These are phyloP conservation scores for Venusia cambrica DNA, from an alignment of 2,888 invertebrate species.

Conservation along the genomic window DNA sequence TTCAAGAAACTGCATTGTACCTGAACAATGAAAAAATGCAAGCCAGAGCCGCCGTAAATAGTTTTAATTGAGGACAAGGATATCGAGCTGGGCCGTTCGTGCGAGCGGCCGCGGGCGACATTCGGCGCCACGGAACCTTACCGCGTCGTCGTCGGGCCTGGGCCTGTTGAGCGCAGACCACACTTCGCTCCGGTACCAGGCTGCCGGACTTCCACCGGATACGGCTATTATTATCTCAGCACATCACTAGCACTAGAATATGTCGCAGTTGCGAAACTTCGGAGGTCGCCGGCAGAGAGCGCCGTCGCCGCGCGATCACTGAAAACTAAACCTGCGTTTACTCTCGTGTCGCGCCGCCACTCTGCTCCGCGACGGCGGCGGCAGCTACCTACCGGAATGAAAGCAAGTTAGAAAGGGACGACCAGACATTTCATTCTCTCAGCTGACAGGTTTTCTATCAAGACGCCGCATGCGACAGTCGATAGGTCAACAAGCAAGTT, in stretches of 20 bases:
- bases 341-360: conserved; percentile 45
- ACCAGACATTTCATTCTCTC: conserved; percentile 67
- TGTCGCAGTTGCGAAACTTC: conserved; percentile 53
- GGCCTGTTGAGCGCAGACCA: conserved; percentile 41
- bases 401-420: conserved; percentile 73
- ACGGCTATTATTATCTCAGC: conserved; percentile 47
- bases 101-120: conserved; percentile 37
- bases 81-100: conserved; percentile 51
- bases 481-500: conserved; percentile 36
- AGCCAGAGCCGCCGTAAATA: conserved; percentile 63
- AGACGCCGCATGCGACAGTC: conserved; percentile 33
- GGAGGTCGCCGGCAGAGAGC: conserved; percentile 71
- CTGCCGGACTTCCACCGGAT: conserved; percentile 53
- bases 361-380: conserved; percentile 28
- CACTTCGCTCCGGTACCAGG: conserved; percentile 39
- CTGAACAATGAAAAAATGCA: conserved; percentile 54
- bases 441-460: conserved; percentile 60
- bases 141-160: too few species aligned
- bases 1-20: conserved; percentile 34
- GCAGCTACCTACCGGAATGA: conserved; percentile 53
- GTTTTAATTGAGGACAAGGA: conserved; percentile 77
- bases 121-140: too few species aligned
- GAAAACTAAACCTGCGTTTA: conserved; percentile 67
- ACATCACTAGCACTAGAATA: conserved; percentile 71
- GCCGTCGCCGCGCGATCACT: conserved; percentile 69